phyloP scores from a whole-genome alignment of 2,113 vertebrate genomes.

The Barbus barbus region DNA sequence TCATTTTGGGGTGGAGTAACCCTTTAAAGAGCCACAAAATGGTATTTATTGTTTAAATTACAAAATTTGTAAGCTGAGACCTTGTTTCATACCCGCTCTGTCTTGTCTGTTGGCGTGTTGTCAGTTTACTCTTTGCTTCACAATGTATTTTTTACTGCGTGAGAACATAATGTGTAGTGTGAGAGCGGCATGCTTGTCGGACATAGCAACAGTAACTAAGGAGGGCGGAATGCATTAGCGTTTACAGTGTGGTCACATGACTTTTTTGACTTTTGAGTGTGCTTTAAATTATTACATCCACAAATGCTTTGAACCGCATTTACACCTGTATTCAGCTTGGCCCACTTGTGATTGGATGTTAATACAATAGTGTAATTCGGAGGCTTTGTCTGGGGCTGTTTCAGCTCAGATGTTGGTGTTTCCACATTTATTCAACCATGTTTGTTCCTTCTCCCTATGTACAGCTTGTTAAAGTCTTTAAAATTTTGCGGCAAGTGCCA shows the following conservation, averaged over 20 bases:
- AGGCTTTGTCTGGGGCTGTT: not conserved
- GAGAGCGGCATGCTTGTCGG: not conserved
- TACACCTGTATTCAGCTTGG: not conserved
- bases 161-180: not conserved
- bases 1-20: too few species aligned
- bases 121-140: not conserved
- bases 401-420: not conserved
- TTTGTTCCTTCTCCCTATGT: constrained; percentile 60
- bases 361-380: not conserved
- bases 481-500: constrained; percentile 74
- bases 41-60: too few species aligned
- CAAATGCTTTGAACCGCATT: not conserved
- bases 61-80: too few species aligned
- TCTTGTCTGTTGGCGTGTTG: too few species aligned
- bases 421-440: not conserved
- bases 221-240: not conserved
- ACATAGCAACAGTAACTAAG: not conserved
- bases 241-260: not conserved
- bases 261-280: not conserved
- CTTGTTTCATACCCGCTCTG: too few species aligned
- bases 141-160: not conserved
- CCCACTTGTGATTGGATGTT: not conserved
- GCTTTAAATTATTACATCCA: not conserved
- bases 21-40: too few species aligned
- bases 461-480: constrained; percentile 73